phyloP scores from a whole-genome alignment of 2,113 vertebrate species.

The Lophius piscatorius region DNA sequence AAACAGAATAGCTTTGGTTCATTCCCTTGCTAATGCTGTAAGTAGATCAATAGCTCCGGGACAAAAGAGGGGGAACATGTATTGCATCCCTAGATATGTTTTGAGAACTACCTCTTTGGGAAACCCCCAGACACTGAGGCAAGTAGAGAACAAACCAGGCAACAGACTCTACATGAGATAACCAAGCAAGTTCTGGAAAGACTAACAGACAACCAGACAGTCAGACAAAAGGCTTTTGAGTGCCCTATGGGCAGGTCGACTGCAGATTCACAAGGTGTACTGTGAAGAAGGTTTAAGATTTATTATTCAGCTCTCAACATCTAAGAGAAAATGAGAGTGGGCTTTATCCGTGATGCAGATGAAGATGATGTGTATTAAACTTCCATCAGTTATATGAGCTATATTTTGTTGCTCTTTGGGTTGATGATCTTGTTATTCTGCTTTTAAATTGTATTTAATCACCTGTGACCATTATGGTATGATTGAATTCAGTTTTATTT shows the following conservation, averaged over 20 bases:
- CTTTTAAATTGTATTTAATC: not conserved
- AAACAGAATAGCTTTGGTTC: conserved; percentile 12
- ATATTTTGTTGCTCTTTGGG: not conserved
- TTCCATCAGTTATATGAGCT: not conserved
- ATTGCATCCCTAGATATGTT: conserved; percentile 19
- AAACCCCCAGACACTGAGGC: conserved; percentile 38
- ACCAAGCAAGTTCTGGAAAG: conserved; percentile 24
- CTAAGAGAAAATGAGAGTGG: conserved; percentile 5
- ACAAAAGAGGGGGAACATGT: conserved; percentile 14
- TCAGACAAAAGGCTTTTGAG: conserved; percentile 52
- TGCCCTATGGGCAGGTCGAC: conserved; percentile 30
- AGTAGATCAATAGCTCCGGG: conserved; percentile 36
- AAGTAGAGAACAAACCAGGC: conserved; percentile 25
- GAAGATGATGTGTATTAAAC: not conserved
- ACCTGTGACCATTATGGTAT: not conserved
- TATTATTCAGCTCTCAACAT: conserved; percentile 33
- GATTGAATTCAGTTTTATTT: no score
- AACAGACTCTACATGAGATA: conserved; percentile 14
- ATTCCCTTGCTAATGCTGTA: conserved; percentile 27
- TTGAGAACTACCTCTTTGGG: conserved; percentile 9
- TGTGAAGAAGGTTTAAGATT: conserved; percentile 5
- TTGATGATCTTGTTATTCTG: not conserved
- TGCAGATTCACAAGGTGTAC: conserved; percentile 31
- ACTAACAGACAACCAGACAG: conserved; percentile 26
- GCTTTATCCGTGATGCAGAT: conserved; percentile 2